Percentiles rank a stretch among this genome's conserved stretches.
Evolutionary conservation across 2,888 invertebrate genomes (phyloP).

Genomic region (Cantharis nigra): DNA sequence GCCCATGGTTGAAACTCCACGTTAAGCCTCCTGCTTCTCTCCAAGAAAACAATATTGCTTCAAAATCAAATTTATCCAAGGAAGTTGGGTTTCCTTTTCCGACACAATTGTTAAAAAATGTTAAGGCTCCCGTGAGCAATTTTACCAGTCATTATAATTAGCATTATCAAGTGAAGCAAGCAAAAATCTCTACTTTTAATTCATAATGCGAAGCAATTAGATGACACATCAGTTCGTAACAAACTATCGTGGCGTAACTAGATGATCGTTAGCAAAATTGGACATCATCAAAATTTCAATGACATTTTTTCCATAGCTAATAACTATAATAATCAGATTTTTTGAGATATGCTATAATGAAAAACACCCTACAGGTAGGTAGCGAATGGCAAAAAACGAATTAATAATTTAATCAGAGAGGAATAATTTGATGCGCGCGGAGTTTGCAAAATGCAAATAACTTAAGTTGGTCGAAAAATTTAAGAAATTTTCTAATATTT

Average conservation of each 20-base stretch:
- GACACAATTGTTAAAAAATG: background rate
- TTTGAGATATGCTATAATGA: background rate
- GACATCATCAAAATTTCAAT: background rate
- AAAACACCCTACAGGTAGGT: background rate
- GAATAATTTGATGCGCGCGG: background rate
- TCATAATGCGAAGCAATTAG: background rate
- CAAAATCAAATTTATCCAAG: background rate
- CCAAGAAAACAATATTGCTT: too few species aligned
- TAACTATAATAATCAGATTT: background rate
- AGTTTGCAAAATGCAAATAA: background rate
- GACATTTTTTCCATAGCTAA: background rate
- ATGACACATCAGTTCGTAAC: background rate
- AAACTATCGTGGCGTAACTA: background rate
- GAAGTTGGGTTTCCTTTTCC: background rate
- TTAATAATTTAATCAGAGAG: background rate
- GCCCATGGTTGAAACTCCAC: background rate
- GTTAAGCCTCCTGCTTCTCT: too few species aligned
- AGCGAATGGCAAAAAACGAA: background rate
- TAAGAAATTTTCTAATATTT: constrained; percentile 7
- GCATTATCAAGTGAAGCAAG: background rate
- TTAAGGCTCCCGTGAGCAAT: background rate
- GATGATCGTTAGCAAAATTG: background rate
- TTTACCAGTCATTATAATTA: background rate
- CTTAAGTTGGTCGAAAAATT: background rate
- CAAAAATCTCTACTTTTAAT: background rate